Conservation (phyloP, 2,797 vertebrate species). For the Poecilia gillii region DNA sequence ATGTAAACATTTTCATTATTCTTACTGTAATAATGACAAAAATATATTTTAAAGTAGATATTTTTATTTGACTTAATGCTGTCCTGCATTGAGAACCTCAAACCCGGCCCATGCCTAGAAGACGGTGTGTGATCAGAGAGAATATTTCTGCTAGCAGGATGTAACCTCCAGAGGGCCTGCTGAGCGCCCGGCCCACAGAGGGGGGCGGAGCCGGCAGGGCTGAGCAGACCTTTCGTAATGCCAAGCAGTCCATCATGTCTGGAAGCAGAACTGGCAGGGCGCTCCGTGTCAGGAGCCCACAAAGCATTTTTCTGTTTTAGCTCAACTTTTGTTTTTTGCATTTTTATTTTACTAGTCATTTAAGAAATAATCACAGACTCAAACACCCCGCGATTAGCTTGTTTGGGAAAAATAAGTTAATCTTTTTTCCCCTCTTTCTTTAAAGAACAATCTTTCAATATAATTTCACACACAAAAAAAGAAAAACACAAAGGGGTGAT, state of each 20-base stretch:
- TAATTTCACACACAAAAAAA: conserved; percentile 13
- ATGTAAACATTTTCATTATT: neutral
- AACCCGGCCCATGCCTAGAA: neutral
- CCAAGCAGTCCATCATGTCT: conserved; percentile 26
- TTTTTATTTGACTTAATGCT: too few species aligned
- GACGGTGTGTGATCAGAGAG: conserved; percentile 14
- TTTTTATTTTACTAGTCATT: neutral
- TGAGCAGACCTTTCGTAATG: conserved; percentile 12
- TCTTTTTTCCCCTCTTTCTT: neutral
- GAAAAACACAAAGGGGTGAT: conserved; percentile 5
- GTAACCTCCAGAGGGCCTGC: conserved; percentile 34
- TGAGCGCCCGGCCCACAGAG: neutral
- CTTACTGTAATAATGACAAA: neutral
- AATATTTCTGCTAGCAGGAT: conserved; percentile 1
- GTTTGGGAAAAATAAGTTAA: conserved; percentile 13
- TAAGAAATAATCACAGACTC: conserved; percentile 29
- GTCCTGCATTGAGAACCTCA: neutral
- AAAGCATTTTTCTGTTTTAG: neutral
- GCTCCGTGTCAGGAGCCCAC: conserved; percentile 10
- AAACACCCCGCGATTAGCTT: conserved; percentile 4
- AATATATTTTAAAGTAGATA: neutral
- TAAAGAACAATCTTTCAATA: conserved; percentile 26
- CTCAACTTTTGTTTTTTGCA: neutral
- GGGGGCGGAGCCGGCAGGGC: neutral
- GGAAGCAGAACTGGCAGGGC: conserved; percentile 5